Conservation (phyloP, 2,797 vertebrate genomes). For the Centropyge bicolor region DNA sequence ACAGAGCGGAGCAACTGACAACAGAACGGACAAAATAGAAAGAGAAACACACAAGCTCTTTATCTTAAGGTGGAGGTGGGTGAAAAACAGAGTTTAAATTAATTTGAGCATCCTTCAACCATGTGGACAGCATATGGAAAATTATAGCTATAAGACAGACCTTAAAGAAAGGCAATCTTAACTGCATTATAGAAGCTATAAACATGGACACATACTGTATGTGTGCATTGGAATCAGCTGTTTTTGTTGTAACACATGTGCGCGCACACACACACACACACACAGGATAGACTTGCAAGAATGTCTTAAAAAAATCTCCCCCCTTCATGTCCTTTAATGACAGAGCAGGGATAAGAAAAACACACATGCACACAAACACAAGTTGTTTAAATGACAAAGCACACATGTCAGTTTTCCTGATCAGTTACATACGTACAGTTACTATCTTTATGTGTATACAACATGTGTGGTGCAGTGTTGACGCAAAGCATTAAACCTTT, state of each 20-base stretch:
- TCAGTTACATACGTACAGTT: slow-evolving; percentile 20
- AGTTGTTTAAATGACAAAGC: slow-evolving; percentile 39
- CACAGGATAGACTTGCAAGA: not conserved
- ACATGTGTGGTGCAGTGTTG: slow-evolving; percentile 1
- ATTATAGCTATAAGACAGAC: slow-evolving; percentile 1
- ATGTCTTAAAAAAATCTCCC: slow-evolving; percentile 39
- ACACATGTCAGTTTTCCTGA: slow-evolving; percentile 20
- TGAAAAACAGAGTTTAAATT: not conserved
- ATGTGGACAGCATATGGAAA: not conserved
- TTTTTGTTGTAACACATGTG: not conserved
- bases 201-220: not conserved
- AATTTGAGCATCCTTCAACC: not conserved
- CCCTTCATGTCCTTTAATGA: slow-evolving; percentile 63
- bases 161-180: not conserved
- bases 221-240: not conserved
- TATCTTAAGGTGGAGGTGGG: not conserved
- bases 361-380: slow-evolving; percentile 25
- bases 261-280: slow-evolving; percentile 18
- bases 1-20: not conserved
- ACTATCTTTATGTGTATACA: slow-evolving; percentile 15
- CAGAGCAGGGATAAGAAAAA: slow-evolving; percentile 37
- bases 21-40: not conserved
- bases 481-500: slow-evolving; percentile 4
- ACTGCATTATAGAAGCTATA: not conserved
- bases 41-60: not conserved